Base-by-base conservation (phyloP, 2,113 vertebrate genomes). In the Pluvialis apricaria region DNA sequence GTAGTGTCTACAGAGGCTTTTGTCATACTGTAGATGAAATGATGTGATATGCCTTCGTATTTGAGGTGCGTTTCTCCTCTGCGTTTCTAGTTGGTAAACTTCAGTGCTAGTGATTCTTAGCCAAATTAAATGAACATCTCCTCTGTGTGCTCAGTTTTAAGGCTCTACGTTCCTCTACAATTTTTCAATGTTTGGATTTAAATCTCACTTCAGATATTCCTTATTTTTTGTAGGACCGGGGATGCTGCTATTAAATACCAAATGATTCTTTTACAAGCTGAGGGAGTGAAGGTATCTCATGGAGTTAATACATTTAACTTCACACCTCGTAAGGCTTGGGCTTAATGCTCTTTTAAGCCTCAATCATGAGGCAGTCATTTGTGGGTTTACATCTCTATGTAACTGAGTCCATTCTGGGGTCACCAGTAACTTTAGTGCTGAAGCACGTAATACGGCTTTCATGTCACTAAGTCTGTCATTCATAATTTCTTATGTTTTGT, bases 191-290 rank as follows among this genome's bases (percentile, higher is more conserved):
- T 80, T 55, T 80, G 40, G 57, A 60, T 92, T 93, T 82, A 70
- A 86, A 19, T 87, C 80, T 94, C 81, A 72, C 52, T 92, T 88
- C 40, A 72, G 54, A 49, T 93, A 86, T 52, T 95, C 73, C 78
- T 73, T 87, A 47, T 89, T 77, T 94, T 93, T 93, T 80, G 82
- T 90, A 71, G 87, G 87, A 47, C 11, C 0, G 2, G 60, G 84
- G 70, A 55, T 95, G 94, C 92, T 96, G 57, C 80, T 95, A 14
- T 90, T 93, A 91, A 93, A 82, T 87, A 89, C 70, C 87, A 93
- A 96, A 89, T 95, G 47, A 42, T 94, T 95, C 21, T 96, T 92
- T 92, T 94, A 76, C 57, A 92, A 88, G 86, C 82, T 96, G 89
- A 84, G 79, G 76, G 88, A 78, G 70, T 92, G 92, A 88, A 82